These are phyloP conservation scores for Toxonevra muliebris DNA, from an alignment of 2,888 invertebrate species.

Conservation along the genomic window DNA sequence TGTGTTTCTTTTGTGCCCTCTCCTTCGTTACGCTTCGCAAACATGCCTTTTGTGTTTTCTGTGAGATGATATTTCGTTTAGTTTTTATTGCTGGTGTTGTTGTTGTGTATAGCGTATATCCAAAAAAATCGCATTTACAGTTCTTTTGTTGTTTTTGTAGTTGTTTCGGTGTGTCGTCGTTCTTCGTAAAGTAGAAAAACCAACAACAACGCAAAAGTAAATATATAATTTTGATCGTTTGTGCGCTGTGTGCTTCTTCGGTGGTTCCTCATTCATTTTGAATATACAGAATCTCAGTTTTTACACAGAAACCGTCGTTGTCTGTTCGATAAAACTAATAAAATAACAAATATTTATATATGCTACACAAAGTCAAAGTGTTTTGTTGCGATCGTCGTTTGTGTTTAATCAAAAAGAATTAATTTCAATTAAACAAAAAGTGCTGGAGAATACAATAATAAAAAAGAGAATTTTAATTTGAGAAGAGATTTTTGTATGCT, in stretches of 20 bases:
- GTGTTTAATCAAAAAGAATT: constrained; percentile 1
- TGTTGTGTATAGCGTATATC: constrained; percentile 24
- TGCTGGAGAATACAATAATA: background rate
- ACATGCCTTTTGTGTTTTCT: too few species aligned
- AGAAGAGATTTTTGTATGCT: too few species aligned
- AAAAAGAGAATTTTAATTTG: too few species aligned
- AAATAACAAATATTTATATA: background rate
- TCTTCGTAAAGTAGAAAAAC: background rate
- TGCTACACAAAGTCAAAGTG: background rate
- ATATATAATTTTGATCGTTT: constrained; percentile 15
- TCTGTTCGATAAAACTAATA: constrained; percentile 23
- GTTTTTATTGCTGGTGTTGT: background rate
- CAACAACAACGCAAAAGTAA: background rate
- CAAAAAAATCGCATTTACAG: constrained; percentile 27
- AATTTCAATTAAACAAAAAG: constrained; percentile 2
- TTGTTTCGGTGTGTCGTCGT: constrained; percentile 5
- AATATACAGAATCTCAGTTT: constrained; percentile 37
- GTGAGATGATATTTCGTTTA: background rate
- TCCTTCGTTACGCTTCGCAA: too few species aligned
- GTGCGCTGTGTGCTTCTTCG: constrained; percentile 2
- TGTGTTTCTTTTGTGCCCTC: too few species aligned
- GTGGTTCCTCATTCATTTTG: constrained; percentile 36
- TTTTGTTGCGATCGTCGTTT: constrained; percentile 2
- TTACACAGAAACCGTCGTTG: constrained; percentile 38
- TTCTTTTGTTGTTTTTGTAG: constrained; percentile 20